A percentile compares a stretch with the other conserved stretches of the same genome.
These are phyloP conservation scores for Alaudala cheleensis DNA, from an alignment of 2,113 vertebrate species.

Conservation along the genomic window DNA sequence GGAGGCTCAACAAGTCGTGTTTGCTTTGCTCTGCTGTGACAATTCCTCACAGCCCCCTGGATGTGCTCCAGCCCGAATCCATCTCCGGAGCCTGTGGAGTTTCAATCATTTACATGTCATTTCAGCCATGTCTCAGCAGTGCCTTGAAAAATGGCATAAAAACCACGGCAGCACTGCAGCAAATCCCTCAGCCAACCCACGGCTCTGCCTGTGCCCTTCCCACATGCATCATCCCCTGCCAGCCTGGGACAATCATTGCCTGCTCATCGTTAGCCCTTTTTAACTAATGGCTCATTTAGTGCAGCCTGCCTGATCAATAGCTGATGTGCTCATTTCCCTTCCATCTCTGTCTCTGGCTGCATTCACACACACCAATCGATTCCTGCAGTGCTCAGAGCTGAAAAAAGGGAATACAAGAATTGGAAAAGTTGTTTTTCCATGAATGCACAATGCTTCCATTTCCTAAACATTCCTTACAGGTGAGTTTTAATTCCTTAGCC, in stretches of 20 bases:
- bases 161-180: neutral
- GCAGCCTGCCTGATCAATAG: conserved; percentile 10
- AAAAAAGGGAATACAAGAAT: neutral
- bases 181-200: neutral
- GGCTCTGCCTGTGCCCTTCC: neutral
- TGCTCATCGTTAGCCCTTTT: neutral
- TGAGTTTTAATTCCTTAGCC: neutral
- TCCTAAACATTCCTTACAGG: rapidly evolving
- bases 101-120: neutral
- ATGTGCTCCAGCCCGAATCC: neutral
- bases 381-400: neutral
- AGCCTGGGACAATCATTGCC: neutral
- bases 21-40: neutral
- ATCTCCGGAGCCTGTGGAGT: neutral
- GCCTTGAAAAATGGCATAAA: neutral
- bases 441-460: neutral
- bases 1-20: neutral
- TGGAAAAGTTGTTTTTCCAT: neutral
- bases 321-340: neutral
- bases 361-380: rapidly evolving
- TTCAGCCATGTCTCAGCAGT: neutral
- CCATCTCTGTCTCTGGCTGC: neutral
- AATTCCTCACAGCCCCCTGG: neutral
- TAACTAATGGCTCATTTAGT: neutral
- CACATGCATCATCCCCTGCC: neutral